These are phyloP conservation scores for Sebastes vulpes DNA, from an alignment of 2,797 vertebrate genomes.

Conservation along the genomic window DNA sequence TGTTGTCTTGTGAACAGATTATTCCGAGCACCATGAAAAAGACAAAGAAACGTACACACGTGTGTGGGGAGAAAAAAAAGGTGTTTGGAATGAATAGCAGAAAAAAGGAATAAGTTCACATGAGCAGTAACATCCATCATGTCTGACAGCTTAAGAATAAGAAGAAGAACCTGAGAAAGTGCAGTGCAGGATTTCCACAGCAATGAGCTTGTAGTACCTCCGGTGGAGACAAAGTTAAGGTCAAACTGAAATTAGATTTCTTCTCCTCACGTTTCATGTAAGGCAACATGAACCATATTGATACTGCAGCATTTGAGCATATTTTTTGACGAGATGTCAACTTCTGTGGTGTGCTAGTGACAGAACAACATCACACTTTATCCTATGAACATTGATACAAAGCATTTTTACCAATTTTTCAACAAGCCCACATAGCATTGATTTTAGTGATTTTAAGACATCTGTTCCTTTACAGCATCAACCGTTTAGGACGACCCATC, in stretches of 20 bases:
- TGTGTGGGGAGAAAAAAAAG: not conserved
- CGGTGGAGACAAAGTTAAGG: not conserved
- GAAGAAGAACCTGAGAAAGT: not conserved
- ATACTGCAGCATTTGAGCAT: not conserved
- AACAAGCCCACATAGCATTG: not conserved
- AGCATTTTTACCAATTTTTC: not conserved
- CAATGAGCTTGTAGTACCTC: not conserved
- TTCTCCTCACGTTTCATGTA: not conserved
- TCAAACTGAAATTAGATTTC: not conserved
- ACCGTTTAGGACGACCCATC: not conserved
- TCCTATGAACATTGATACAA: not conserved
- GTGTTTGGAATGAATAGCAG: not conserved
- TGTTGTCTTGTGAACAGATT: constrained; percentile 6
- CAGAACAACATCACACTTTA: not conserved
- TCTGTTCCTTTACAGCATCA: not conserved
- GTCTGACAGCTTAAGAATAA: not conserved
- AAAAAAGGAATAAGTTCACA: not conserved
- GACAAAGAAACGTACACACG: not conserved
- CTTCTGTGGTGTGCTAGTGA: not conserved
- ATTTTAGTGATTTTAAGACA: not conserved
- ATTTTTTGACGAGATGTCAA: not conserved
- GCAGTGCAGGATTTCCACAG: not conserved
- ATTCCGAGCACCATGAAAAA: constrained; percentile 8
- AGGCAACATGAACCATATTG: not conserved
- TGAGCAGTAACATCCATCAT: not conserved